Evolutionary conservation across 2,797 vertebrate species (phyloP).

Genomic region (Falco naumanni): DNA sequence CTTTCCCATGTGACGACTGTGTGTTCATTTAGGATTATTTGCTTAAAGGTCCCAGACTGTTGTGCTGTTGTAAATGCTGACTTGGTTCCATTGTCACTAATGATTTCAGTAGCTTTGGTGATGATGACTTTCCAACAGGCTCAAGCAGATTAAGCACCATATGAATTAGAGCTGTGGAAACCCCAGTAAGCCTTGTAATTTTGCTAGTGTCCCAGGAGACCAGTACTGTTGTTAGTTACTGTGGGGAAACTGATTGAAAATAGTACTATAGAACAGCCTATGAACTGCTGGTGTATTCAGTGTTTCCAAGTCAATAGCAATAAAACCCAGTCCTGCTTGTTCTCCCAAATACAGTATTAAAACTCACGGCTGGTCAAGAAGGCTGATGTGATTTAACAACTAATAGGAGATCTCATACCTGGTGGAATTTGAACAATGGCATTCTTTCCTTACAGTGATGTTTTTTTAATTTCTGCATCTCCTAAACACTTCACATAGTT

Average conservation of each 20-base stretch:
- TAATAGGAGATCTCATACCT: neutral
- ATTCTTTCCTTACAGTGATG: neutral
- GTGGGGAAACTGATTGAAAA: conserved; percentile 39
- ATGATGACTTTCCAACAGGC: conserved; percentile 36
- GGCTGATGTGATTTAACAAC: neutral
- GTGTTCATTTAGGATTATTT: conserved; percentile 1
- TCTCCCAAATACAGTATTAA: conserved; percentile 23
- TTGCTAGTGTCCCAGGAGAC: conserved; percentile 49
- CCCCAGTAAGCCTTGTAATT: conserved; percentile 45
- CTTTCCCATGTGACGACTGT: neutral
- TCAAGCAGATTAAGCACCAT: conserved; percentile 20
- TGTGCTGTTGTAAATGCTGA: neutral
- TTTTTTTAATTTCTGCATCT: conserved; percentile 15
- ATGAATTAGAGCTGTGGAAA: conserved; percentile 52
- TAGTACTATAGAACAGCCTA: conserved; percentile 2
- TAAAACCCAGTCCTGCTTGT: conserved; percentile 10
- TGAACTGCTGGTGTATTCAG: neutral
- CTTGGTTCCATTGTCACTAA: conserved; percentile 7
- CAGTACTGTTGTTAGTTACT: conserved; percentile 62
- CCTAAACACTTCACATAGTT: neutral
- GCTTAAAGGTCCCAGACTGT: neutral
- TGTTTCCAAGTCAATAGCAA: conserved; percentile 41
- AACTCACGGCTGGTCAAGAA: neutral
- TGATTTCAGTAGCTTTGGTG: conserved; percentile 16
- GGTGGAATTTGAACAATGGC: neutral